Base-by-base conservation (phyloP, 2,797 vertebrate genomes). In the Fistularia tabacaria region DNA sequence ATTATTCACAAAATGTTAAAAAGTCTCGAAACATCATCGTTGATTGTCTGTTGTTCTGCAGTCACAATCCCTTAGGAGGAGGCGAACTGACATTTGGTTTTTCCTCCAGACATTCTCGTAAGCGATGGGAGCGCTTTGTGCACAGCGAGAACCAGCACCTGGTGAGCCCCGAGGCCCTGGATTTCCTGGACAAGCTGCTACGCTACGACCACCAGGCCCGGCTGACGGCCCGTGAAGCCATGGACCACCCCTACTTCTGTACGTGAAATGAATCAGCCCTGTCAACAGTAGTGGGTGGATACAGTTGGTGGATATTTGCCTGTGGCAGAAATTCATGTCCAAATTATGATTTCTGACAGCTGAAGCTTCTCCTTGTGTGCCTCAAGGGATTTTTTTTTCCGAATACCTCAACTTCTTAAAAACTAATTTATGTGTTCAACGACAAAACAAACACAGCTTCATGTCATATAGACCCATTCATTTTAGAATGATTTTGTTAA, bases 121-220 rank as follows among this genome's bases (percentile, higher is more conserved):
- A 98, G 85, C 91, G 96, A 84, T 98, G 96, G 96, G 96, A 98
- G 80, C 91, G 95, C 36, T 98, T 98, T 77, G 95, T 98, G 50
- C 96, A 98, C 80, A 98, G 95, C 53, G 96, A 98, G 87, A 98
- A 98, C 84, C 96, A 98, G 53, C 96, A 98, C 49, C 89, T 98
- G 84, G 95, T 98, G 76, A 98, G 95, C 66, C 94, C 95, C 0
- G 96, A 98, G 79, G 96, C 95, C 70, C 89, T 98, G 88, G 96
- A 98, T 84, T 91, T 91, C 69, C 74, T 92, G 44, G 90, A 91
- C 73, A 92, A 91, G 68, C 82, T 92, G 42, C 79, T 98, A 74
- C 94, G 95, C 73, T 99, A 99, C 0, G 96, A 98, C 81, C 96
- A 98, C 84, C 96, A 98, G 84, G 94, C 94, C 46, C 89, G 96